Conservation (phyloP, 2,888 invertebrate species). For the Drosophila anomalata region DNA sequence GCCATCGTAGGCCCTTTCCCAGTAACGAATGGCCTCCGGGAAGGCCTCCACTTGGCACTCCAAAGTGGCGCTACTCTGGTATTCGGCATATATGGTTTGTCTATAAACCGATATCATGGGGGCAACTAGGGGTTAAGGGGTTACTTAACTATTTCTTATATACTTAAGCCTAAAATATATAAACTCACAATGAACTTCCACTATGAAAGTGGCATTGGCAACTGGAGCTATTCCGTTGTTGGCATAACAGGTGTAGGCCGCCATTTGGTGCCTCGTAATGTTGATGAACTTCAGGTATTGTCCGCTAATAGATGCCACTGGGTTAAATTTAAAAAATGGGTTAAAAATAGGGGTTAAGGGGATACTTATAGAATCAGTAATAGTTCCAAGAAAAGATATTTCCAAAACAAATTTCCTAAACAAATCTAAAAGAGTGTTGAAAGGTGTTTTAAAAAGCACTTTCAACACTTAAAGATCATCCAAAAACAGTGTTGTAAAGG, state of each 20-base stretch:
- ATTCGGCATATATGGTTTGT: slow-evolving; percentile 89
- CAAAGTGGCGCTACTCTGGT: slow-evolving; percentile 88
- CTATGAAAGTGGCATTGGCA: slow-evolving; percentile 90
- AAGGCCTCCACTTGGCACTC: slow-evolving; percentile 95
- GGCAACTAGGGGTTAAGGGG: slow-evolving; percentile 86
- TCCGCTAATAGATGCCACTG: slow-evolving; percentile 90
- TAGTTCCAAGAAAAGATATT: too few species aligned
- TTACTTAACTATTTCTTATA: background rate
- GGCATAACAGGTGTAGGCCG: slow-evolving; percentile 90
- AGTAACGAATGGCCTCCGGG: slow-evolving; percentile 93
- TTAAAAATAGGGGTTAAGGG: background rate
- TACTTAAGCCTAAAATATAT: slow-evolving; percentile 1
- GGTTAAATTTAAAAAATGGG: too few species aligned
- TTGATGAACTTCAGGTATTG: slow-evolving; percentile 91
- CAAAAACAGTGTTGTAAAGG: too few species aligned
- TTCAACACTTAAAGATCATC: too few species aligned
- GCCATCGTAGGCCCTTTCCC: slow-evolving; percentile 91
- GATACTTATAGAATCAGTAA: too few species aligned
- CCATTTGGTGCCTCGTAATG: slow-evolving; percentile 89
- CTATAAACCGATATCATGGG: slow-evolving; percentile 92
- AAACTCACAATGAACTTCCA: slow-evolving; percentile 96
- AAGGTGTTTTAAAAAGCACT: too few species aligned
- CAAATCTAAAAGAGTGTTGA: too few species aligned
- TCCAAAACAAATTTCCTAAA: too few species aligned
- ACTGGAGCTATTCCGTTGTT: slow-evolving; percentile 94